Conservation (phyloP, 2,888 invertebrate genomes). For the Acanthosepion esculentum region DNA sequence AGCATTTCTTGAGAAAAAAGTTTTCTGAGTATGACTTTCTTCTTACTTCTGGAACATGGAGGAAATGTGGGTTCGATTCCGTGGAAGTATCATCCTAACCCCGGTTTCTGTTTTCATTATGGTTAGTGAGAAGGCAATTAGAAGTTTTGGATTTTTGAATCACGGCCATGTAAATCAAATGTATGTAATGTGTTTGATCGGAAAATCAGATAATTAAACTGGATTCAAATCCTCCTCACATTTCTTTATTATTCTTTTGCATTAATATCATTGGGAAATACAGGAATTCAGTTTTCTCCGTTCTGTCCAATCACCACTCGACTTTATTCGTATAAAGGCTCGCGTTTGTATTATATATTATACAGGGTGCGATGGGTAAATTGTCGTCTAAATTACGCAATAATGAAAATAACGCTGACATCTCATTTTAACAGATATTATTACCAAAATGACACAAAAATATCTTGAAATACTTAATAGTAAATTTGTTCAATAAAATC, state of each 20-base stretch:
- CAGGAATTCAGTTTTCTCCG: neutral
- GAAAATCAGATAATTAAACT: neutral
- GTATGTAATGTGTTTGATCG: neutral
- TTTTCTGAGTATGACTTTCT: too few relatives aligned
- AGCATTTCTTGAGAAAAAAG: too few relatives aligned
- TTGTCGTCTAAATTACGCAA: too few relatives aligned
- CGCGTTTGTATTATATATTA: too few relatives aligned
- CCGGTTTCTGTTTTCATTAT: neutral
- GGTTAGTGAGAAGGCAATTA: neutral
- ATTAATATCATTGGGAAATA: neutral
- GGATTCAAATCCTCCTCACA: neutral
- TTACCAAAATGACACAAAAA: too few relatives aligned
- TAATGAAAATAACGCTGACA: too few relatives aligned
- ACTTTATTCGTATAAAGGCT: neutral
- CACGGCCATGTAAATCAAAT: neutral
- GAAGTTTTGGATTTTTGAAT: neutral
- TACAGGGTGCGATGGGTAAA: too few relatives aligned
- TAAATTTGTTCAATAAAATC: too few relatives aligned
- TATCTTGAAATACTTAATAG: too few relatives aligned
- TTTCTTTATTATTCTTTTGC: neutral
- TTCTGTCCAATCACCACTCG: neutral
- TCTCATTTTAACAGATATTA: too few relatives aligned
- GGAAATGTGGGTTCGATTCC: too few relatives aligned
- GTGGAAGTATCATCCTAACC: neutral
- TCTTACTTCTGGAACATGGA: too few relatives aligned